These are phyloP conservation scores for Leucozona laternaria DNA, from an alignment of 2,888 invertebrate species.

Conservation along the genomic window DNA sequence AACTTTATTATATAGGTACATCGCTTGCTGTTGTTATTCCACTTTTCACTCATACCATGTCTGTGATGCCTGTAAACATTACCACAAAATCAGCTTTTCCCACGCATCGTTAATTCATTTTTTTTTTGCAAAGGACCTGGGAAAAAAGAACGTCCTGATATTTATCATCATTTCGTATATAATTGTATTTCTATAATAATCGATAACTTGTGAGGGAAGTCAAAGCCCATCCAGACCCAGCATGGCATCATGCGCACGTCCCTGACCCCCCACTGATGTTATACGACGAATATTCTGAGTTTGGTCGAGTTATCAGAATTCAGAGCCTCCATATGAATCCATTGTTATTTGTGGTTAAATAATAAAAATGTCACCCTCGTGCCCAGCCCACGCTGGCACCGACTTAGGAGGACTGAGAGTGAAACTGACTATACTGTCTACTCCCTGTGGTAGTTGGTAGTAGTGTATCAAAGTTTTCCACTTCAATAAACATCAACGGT, in stretches of 20 bases:
- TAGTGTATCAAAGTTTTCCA: constrained; percentile 60
- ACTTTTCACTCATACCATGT: neutral
- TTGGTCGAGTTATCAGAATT: constrained; percentile 45
- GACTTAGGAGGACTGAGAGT: neutral
- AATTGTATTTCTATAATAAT: constrained; percentile 47
- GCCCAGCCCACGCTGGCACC: constrained; percentile 10
- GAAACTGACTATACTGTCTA: neutral
- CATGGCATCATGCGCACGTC: neutral
- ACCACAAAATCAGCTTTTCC: constrained; percentile 34
- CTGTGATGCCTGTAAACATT: neutral
- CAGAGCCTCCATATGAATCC: constrained; percentile 46
- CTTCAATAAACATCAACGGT: constrained; percentile 50
- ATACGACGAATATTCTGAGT: neutral
- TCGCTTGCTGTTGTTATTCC: constrained; percentile 31
- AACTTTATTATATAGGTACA: constrained; percentile 50
- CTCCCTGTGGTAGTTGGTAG: neutral
- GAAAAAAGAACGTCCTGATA: constrained; percentile 24
- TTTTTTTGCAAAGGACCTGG: constrained; percentile 17
- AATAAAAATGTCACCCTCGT: constrained; percentile 35
- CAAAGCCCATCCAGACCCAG: neutral
- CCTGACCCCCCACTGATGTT: neutral
- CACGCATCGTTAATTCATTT: constrained; percentile 10
- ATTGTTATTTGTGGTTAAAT: constrained; percentile 58
- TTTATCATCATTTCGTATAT: constrained; percentile 49
- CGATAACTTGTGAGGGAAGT: constrained; percentile 53